A percentile compares a stretch with the other conserved stretches of the same genome.
phyloP scores from a whole-genome alignment of 1,140 invertebrate species.

The Homalodisca vitripennis region DNA sequence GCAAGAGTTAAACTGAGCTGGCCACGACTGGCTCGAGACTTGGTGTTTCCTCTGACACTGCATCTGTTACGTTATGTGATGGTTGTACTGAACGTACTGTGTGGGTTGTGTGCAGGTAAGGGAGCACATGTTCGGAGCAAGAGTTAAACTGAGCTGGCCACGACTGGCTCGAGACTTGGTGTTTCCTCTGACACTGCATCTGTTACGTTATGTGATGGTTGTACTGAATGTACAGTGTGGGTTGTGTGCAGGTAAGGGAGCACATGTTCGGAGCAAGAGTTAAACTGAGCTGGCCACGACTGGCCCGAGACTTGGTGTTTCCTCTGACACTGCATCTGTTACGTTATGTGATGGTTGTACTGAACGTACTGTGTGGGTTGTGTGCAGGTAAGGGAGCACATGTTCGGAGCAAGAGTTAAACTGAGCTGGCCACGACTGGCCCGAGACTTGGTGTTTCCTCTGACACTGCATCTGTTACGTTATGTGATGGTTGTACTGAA shows the following conservation, averaged over 20 bases:
- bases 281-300: slow-evolving; percentile 70
- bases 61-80: no score
- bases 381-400: slow-evolving; percentile 11
- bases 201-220: no score
- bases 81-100: no score
- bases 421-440: slow-evolving; percentile 69
- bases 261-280: slow-evolving; percentile 62
- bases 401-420: slow-evolving; percentile 65
- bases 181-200: slow-evolving; percentile 81
- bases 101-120: slow-evolving; percentile 6
- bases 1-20: slow-evolving; percentile 70
- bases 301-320: slow-evolving; percentile 60
- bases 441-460: slow-evolving; percentile 63
- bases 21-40: slow-evolving; percentile 58
- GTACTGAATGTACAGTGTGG: no score
- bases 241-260: slow-evolving; percentile 6
- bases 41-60: slow-evolving; percentile 79
- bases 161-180: slow-evolving; percentile 54
- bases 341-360: no score
- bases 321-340: slow-evolving; percentile 81
- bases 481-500: no score
- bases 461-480: no score
- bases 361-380: no score
- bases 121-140: slow-evolving; percentile 56
- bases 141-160: slow-evolving; percentile 75